Conservation (phyloP, 2,113 vertebrate species). For the Oncorhynchus mykiss region DNA sequence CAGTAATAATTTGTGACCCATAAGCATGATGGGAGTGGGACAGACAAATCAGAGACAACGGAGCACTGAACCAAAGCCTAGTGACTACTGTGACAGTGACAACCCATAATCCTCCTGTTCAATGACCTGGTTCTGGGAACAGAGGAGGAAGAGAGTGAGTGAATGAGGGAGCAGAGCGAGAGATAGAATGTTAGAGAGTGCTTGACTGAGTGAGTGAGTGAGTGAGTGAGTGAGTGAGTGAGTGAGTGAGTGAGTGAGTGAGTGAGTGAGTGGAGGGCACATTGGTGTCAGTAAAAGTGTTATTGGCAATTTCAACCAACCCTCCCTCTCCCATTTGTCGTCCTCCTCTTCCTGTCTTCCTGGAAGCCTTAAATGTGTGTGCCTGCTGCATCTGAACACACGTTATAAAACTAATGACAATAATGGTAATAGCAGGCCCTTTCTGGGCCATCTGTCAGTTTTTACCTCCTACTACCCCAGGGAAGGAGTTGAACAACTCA, state of each 20-base stretch:
- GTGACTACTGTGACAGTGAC: slow-evolving; percentile 7
- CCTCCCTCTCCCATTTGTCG: neutral
- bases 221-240: neutral
- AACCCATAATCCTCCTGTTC: slow-evolving; percentile 19
- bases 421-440: slow-evolving; percentile 26
- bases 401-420: slow-evolving; percentile 27
- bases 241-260: neutral
- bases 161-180: neutral
- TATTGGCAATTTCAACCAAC: neutral
- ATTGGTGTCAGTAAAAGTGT: neutral
- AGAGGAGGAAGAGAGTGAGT: neutral
- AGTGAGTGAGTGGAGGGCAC: neutral
- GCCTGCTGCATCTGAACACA: slow-evolving; percentile 2
- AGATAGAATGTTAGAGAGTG: neutral
- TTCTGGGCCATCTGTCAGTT: slow-evolving; percentile 23
- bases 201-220: neutral
- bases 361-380: neutral
- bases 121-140: slow-evolving; percentile 6
- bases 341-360: neutral
- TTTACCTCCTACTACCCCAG: neutral
- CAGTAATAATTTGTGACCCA: slow-evolving; percentile 13
- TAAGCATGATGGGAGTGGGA: neutral
- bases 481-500: neutral
- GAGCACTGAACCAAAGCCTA: neutral
- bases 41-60: neutral